Base-by-base conservation (phyloP, 2,797 vertebrate genomes). In the Octomys mimax region DNA sequence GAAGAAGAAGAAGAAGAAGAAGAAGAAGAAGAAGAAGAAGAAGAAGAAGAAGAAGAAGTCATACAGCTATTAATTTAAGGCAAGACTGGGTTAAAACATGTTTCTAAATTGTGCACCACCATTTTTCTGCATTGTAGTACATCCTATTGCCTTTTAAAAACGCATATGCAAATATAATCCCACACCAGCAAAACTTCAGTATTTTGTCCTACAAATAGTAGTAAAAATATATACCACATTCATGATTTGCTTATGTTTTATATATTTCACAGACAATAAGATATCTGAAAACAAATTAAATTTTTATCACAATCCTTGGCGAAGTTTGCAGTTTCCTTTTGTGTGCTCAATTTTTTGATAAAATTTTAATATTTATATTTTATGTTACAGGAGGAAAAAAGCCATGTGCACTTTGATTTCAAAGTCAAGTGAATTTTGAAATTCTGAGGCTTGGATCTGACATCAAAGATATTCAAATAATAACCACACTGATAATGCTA, bases 391-490 rank as follows among this genome's bases (percentile, higher is more conserved):
- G 81, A 94, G 85, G 64, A 82, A 70, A 85, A 89, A 97, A 92
- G 68, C 26, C 39, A 64, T 83, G 84, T 94, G 78, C 92, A 89
- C 88, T 97, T 94, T 91, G 68, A 97, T 97, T 97, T 97, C 92
- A 95, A 96, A 97, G 93, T 95, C 90, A 96, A 89, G 91, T 93
- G 86, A 93, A 95, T 84, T 95, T 97, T 96, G 86, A 93, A 96
- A 96, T 96, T 97, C 95, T 85, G 46, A 92, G 77, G 71, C 73
- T 77, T 84, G 42, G 31, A 54, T 90, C 68, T 85, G 71, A 97
- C 88, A 96, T 95, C 96, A 98, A 97, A 96, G 92, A 84, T 93
- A 96, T 96, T 97, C 93, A 97, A 96, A 97, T 97, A 96, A 93
- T 96, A 82, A 62, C 42, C 57, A 79, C n/a, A 87, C n/a, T 91